Conservation (phyloP, 2,113 vertebrate species). For the Ceuthmochares aereus region DNA sequence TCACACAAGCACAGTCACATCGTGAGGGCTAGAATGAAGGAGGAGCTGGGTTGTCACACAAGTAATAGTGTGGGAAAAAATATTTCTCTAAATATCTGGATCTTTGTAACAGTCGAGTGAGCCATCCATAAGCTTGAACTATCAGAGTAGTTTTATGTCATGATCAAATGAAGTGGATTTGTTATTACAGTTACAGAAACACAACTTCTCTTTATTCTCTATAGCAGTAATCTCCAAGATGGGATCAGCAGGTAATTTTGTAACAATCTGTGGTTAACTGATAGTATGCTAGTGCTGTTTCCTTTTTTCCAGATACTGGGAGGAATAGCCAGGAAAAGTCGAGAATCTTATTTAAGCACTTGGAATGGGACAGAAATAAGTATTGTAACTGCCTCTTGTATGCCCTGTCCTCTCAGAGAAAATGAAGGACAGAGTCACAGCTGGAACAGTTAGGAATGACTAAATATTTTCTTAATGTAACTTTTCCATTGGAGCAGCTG, state of each 20-base stretch:
- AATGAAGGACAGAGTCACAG: constrained; percentile 13
- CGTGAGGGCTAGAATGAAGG: neutral
- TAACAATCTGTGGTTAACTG: neutral
- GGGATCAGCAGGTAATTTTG: neutral
- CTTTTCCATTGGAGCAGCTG: neutral
- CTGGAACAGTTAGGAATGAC: neutral
- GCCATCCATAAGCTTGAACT: neutral
- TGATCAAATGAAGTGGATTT: neutral
- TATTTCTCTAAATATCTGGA: neutral
- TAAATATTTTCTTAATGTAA: constrained; percentile 12
- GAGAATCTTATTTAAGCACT: neutral
- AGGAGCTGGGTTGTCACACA: neutral
- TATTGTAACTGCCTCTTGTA: neutral
- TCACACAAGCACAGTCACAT: neutral
- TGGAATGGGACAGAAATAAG: neutral
- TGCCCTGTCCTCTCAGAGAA: neutral
- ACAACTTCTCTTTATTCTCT: neutral
- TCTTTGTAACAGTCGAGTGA: neutral
- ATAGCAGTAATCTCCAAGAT: neutral
- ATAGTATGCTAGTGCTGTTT: neutral
- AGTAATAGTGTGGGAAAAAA: neutral
- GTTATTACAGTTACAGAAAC: neutral
- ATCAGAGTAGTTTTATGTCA: neutral
- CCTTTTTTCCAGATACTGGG: neutral
- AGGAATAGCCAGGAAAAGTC: neutral